Evolutionary conservation across 2,797 vertebrate genomes (phyloP).

Genomic region (Garrulus glandarius): DNA sequence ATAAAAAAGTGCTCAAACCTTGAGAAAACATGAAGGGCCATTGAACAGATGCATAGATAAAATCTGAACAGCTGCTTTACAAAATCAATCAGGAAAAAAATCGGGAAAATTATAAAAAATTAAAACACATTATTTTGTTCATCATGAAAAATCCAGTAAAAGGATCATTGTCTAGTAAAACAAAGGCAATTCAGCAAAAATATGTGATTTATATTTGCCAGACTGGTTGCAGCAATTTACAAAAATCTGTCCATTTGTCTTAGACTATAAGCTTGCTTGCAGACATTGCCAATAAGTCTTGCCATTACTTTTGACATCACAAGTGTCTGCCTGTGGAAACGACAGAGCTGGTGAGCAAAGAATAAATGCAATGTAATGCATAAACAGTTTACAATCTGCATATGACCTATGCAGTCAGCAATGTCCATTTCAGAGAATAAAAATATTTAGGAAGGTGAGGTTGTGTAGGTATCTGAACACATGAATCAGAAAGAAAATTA

Average conservation of each 20-base stretch:
- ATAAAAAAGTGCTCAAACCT: constrained; percentile 6
- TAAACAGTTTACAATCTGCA: not conserved
- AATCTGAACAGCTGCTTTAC: not conserved
- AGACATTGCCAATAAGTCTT: not conserved
- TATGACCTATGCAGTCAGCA: not conserved
- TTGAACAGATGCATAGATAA: not conserved
- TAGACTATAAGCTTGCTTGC: not conserved
- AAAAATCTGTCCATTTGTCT: not conserved
- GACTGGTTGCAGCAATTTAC: not conserved
- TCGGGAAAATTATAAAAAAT: not conserved
- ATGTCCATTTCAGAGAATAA: not conserved
- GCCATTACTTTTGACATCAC: not conserved
- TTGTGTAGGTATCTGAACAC: not conserved
- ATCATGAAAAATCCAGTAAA: not conserved
- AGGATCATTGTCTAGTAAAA: not conserved
- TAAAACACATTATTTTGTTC: not conserved
- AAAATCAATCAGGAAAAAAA: not conserved
- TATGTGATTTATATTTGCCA: not conserved
- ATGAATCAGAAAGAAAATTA: not conserved
- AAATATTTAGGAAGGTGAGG: not conserved
- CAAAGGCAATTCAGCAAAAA: not conserved
- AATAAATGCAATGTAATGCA: not conserved
- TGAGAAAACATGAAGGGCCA: not conserved
- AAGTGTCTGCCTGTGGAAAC: not conserved
- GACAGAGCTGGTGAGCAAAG: not conserved